These are phyloP conservation scores for Harpagoxenus sublaevis DNA, from an alignment of 2,888 invertebrate species.

Conservation along the genomic window DNA sequence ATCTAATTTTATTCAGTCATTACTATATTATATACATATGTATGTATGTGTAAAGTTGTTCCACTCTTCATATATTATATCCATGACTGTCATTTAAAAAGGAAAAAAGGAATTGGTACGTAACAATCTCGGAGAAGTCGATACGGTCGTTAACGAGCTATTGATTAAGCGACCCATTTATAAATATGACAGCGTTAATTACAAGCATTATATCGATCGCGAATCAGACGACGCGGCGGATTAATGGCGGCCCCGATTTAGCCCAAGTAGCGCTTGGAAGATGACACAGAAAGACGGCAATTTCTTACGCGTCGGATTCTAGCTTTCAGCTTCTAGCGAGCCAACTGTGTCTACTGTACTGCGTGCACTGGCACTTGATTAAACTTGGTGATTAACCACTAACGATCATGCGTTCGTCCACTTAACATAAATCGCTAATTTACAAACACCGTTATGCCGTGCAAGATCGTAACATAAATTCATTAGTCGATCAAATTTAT, in stretches of 20 bases:
- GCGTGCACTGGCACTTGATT: conserved; percentile 57
- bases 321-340: conserved; percentile 45
- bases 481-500: conserved; percentile 59
- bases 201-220: conserved; percentile 52
- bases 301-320: conserved; percentile 54
- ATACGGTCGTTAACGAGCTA: conserved; percentile 34
- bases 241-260: conserved; percentile 50
- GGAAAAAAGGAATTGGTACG: conserved; percentile 7
- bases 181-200: conserved; percentile 55
- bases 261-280: conserved; percentile 44
- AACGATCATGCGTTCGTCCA: conserved; percentile 56
- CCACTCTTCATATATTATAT: conserved; percentile 4
- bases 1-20: neutral
- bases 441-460: conserved; percentile 59
- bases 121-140: conserved; percentile 26
- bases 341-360: neutral
- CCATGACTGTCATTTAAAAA: conserved; percentile 15
- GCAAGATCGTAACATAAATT: conserved; percentile 44
- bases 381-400: conserved; percentile 67
- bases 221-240: conserved; percentile 45
- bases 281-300: conserved; percentile 11
- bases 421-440: conserved; percentile 69
- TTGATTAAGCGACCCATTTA: conserved; percentile 56
- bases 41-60: neutral
- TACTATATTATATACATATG: neutral